Base-by-base conservation (phyloP, 2,113 vertebrate genomes). In the Scytalopus superciliaris region DNA sequence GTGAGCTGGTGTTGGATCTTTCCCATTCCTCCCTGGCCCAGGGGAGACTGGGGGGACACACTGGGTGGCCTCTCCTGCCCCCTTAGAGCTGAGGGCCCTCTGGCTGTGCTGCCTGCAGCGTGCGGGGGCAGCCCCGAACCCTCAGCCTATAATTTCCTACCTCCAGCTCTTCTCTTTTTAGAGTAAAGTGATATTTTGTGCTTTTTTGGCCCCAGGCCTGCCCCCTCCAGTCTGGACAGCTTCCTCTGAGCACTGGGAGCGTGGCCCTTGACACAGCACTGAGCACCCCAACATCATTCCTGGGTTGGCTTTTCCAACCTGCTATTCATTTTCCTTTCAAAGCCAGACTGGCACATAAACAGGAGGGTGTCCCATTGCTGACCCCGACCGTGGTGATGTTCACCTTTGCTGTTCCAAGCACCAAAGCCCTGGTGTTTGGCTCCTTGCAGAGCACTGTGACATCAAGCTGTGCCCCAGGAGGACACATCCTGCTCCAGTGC, bases 111-210 rank as follows among this genome's bases (percentile, higher is more conserved):
- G 50, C 63, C 63, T 14, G 63, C 5, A 12, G 70, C 7, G 3
- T 28, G 49, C 1, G 16, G 19, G 19, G 50, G 55, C 84, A 77
- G 45, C 59, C 67, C 60, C 8, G 37, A 95, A 44, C 37, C 49
- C 5, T 1, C 13, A 96, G 30, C 76, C 85, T 96, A 1, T 97
- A 95, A 97, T 97, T 97, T 97, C 63, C 94, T 82, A 59, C 75
- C 40, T 93, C 93, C 86, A 77, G 52, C 30, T 77, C 37, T 84
- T 74, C 94, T 92, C 63, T 96, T 97, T 97, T 94, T 94, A 91
- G 86, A 93, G 44, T 31, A 52, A 95, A 95, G 82, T 76, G 70
- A 8, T 93, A 81, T 82, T 93, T 91, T 92, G 17, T 94, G 76
- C 56, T 87, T 88, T 92, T 74, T 89, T 4, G 6, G 50, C 42